phyloP scores from a whole-genome alignment of 2,113 vertebrate genomes.

The Nesospiza acunhae region DNA sequence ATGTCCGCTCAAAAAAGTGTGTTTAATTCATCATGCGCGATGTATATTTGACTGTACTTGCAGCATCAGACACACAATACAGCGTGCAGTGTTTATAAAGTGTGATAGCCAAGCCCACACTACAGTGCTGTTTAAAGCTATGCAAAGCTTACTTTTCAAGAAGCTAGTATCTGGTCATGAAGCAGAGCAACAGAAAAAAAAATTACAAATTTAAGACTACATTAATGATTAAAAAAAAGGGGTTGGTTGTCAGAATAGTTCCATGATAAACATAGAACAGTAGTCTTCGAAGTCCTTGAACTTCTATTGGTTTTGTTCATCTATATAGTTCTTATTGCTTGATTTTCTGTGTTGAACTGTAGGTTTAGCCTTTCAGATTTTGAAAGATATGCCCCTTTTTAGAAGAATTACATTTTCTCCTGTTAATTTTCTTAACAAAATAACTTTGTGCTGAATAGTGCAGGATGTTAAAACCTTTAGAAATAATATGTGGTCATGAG shows the following conservation, averaged over 20 bases:
- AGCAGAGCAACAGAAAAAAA: not conserved
- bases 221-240: not conserved
- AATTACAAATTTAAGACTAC: not conserved
- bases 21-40: slow-evolving; percentile 49
- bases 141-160: not conserved
- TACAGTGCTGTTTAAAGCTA: not conserved
- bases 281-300: not conserved
- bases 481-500: not conserved
- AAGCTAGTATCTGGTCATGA: not conserved
- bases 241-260: not conserved
- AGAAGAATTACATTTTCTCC: not conserved
- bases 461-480: not conserved
- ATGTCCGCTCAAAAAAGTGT: slow-evolving; percentile 56
- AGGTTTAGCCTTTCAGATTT: not conserved
- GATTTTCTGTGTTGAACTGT: not conserved
- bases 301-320: not conserved
- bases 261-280: not conserved
- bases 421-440: not conserved
- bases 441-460: not conserved
- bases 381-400: not conserved
- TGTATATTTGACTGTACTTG: slow-evolving; percentile 33
- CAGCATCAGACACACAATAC: not conserved
- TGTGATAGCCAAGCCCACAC: not conserved
- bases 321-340: not conserved
- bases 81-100: not conserved